phyloP scores from a whole-genome alignment of 2,797 vertebrate genomes.

The Spheniscus humboldti region DNA sequence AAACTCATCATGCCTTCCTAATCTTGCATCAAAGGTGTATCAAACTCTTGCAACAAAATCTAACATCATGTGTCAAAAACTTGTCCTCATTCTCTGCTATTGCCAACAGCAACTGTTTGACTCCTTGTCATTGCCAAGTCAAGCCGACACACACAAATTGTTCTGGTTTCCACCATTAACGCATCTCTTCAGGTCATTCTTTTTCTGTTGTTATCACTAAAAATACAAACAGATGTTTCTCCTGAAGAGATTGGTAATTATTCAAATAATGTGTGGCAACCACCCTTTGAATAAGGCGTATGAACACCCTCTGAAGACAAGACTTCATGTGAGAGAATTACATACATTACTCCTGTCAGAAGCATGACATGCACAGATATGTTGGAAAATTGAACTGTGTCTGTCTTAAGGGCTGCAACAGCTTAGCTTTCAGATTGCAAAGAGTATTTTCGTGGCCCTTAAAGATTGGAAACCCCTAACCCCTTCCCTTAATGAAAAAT shows the following conservation, averaged over 20 bases:
- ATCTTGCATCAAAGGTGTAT: neutral
- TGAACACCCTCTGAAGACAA: neutral
- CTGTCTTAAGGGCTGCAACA: neutral
- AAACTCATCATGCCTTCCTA: neutral
- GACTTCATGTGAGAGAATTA: neutral
- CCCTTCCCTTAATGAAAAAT: neutral
- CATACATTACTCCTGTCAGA: neutral
- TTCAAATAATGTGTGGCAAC: neutral
- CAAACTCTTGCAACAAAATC: neutral
- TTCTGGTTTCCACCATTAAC: neutral
- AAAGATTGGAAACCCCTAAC: neutral
- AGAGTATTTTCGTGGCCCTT: neutral
- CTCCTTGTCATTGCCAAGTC: neutral
- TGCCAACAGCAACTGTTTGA: neutral
- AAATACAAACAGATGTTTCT: neutral
- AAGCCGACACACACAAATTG: neutral
- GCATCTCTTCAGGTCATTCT: neutral
- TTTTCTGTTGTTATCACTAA: neutral
- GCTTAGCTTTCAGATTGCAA: neutral
- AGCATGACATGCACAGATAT: neutral
- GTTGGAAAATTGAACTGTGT: neutral
- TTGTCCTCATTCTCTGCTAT: neutral
- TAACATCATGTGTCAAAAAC: neutral
- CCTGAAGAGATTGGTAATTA: neutral
- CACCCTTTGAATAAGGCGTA: neutral